These are phyloP conservation scores for Beris chalybata DNA, from an alignment of 2,888 invertebrate species.

Conservation along the genomic window DNA sequence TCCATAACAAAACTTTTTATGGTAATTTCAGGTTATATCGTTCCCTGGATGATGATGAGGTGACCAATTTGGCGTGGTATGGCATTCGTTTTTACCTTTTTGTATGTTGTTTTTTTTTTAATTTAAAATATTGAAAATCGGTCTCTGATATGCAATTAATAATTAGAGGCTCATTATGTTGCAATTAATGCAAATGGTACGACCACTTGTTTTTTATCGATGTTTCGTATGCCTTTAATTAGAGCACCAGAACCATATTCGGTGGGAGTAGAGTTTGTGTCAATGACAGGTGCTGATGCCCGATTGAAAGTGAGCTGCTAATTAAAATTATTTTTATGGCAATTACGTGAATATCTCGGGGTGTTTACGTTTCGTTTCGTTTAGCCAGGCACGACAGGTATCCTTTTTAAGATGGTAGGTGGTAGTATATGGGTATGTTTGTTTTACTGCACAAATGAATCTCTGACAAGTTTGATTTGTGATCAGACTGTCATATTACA, in stretches of 20 bases:
- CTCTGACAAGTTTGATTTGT: no score
- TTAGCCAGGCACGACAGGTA: no score
- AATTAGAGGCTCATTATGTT: constrained; percentile 39
- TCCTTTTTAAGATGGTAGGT: no score
- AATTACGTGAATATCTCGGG: constrained; percentile 18
- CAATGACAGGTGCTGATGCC: constrained; percentile 37
- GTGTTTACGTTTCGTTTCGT: no score
- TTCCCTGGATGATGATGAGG: constrained; percentile 12
- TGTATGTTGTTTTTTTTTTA: constrained; percentile 14
- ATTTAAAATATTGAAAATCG: constrained; percentile 33
- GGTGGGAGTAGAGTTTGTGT: constrained; percentile 33
- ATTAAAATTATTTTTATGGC: constrained; percentile 39
- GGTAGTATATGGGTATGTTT: no score
- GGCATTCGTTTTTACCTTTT: neutral
- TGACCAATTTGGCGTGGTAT: constrained; percentile 20
- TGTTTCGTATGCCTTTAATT: constrained; percentile 36
- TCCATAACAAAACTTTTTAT: constrained; percentile 35
- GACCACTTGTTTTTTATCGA: constrained; percentile 33
- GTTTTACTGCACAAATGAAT: no score
- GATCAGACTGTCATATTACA: no score
- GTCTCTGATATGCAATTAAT: constrained; percentile 38
- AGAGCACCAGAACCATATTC: constrained; percentile 35
- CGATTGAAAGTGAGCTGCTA: constrained; percentile 37
- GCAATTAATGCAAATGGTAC: constrained; percentile 40
- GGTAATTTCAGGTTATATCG: constrained; percentile 34